Base-by-base conservation (phyloP, 2,888 invertebrate genomes). In the Pemphredon lugubris region DNA sequence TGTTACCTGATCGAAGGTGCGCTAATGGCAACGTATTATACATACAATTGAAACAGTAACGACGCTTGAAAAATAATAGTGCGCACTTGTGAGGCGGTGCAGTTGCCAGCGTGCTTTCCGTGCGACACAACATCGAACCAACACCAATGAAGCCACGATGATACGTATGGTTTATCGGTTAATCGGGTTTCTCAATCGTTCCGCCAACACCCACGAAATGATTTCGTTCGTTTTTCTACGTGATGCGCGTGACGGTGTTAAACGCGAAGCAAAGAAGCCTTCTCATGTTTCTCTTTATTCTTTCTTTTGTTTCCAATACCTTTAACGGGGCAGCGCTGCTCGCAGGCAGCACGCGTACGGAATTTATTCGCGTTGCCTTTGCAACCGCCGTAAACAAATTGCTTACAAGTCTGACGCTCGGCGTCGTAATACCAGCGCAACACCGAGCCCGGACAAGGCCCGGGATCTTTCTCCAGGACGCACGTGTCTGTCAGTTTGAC, bases 301-400 rank as follows among this genome's bases (percentile, higher is more conserved):
- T 47, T 30, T 7, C 37, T 23, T 2, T 11, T 42, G 14, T 23
- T 51, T 39, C 32, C 16, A 50, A 60, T 88, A 87, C 88, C 87
- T 88, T 84, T 78, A 54, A 79, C 75, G 37, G 84, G 84, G 75
- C 90, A 90, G 72, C 85, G 87, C 71, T 84, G 84, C 80, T 86
- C 84, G 77, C 90, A 90, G 76, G 87, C 88, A 77, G 85, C 84
- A 63, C 84, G 84, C 37, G 85, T 86, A 76, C 86, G 88, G 85
- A 90, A 90, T 82, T 88, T 89, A 87, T 91, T 91, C 64, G 81
- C 86, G 80, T 91, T 91, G 79, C 91, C 91, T 78, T 88, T 89
- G 83, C 91, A 91, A 86, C 91, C 91, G 63, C 91, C 91, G 80
- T 91, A 92, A 84, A 90, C 87, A 87, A 92, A 92, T 81, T 90